phyloP scores from a whole-genome alignment of 2,888 invertebrate genomes.

The Amaurobius ferox region DNA sequence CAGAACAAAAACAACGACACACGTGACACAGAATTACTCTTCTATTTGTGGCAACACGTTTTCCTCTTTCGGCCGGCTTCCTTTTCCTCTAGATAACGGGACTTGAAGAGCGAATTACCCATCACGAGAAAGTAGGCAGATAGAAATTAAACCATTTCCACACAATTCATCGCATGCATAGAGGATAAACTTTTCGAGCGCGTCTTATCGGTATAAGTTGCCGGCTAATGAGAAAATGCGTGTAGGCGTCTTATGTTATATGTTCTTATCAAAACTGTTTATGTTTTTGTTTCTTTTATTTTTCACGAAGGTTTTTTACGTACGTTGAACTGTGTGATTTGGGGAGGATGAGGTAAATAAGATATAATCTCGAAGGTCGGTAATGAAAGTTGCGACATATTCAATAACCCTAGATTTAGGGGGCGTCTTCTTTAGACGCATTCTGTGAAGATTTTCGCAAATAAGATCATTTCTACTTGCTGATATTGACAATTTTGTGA shows the following conservation, averaged over 20 bases:
- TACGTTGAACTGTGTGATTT: neutral
- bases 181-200: neutral
- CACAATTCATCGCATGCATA: neutral
- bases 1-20: neutral
- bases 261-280: neutral
- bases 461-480: too few species aligned
- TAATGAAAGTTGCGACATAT: too few species aligned
- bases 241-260: neutral
- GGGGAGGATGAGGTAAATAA: neutral
- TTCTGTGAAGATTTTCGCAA: too few species aligned
- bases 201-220: too few species aligned
- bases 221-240: too few species aligned
- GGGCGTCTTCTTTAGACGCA: too few species aligned
- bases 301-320: neutral
- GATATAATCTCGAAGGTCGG: too few species aligned
- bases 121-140: neutral
- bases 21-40: neutral
- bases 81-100: slow-evolving; percentile 1
- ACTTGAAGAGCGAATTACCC: neutral
- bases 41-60: slow-evolving; percentile 1
- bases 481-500: too few species aligned
- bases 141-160: too few species aligned
- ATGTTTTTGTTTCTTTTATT: neutral
- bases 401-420: too few species aligned
- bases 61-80: neutral